Conservation (phyloP, 2,888 invertebrate species). For the Clusia tigrina region DNA sequence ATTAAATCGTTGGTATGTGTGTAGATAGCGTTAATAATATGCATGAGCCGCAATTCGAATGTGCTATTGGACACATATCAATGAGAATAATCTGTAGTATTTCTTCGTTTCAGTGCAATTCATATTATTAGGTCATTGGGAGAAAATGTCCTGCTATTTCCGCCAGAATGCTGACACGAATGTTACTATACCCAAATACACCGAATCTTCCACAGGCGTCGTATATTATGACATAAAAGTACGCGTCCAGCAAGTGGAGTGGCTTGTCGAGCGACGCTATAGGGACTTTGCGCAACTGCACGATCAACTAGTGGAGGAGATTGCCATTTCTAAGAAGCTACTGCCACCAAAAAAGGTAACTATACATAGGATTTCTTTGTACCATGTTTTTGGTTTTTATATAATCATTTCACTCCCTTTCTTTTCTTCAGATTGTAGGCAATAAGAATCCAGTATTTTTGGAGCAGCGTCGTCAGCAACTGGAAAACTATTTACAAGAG, state of each 20-base stretch:
- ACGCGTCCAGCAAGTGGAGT: constrained; percentile 75
- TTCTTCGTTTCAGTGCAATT: too few species aligned
- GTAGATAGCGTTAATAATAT: too few species aligned
- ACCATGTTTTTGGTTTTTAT: neutral
- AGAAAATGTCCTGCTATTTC: constrained; percentile 80
- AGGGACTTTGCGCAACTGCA: constrained; percentile 90
- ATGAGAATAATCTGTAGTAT: too few species aligned
- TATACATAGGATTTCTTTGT: neutral
- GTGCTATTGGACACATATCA: too few species aligned
- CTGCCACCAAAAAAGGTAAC: constrained; percentile 87
- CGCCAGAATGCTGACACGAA: constrained; percentile 72
- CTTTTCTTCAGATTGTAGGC: constrained; percentile 71
- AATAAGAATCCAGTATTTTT: constrained; percentile 90
- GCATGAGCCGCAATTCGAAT: too few species aligned
- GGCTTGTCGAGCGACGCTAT: constrained; percentile 86
- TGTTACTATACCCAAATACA: constrained; percentile 73
- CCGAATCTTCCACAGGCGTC: constrained; percentile 70
- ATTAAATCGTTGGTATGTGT: too few species aligned
- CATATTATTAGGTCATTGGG: too few species aligned
- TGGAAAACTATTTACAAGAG: constrained; percentile 83
- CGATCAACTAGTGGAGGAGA: constrained; percentile 79
- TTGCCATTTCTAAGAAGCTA: constrained; percentile 83
- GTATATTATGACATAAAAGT: constrained; percentile 76
- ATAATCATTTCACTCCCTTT: too few species aligned
- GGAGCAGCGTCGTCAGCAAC: constrained; percentile 79